Evolutionary conservation across 2,113 vertebrate species (phyloP).

Genomic region (Xiphorhynchus elegans): DNA sequence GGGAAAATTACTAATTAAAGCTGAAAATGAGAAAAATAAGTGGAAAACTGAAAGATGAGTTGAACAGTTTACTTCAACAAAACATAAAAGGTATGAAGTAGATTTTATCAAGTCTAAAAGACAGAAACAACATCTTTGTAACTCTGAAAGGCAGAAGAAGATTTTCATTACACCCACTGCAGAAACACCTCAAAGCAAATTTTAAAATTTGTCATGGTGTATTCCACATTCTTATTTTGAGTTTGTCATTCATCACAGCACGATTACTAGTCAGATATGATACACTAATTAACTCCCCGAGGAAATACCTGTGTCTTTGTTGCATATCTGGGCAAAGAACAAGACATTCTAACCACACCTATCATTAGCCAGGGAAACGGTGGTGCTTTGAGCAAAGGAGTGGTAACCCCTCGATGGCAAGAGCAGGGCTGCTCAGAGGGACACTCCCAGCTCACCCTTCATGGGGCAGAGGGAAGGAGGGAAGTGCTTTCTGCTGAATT

Average conservation of each 20-base stretch:
- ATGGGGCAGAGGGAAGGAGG: not conserved
- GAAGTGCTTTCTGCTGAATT: not conserved
- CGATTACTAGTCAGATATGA: conserved; percentile 44
- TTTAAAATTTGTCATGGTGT: conserved; percentile 28
- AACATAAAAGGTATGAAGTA: not conserved
- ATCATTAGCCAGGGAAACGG: not conserved
- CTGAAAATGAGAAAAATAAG: not conserved
- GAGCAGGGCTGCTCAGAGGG: not conserved
- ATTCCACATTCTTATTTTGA: conserved; percentile 47
- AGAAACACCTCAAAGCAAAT: conserved; percentile 52
- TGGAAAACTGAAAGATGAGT: not conserved
- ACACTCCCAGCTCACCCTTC: not conserved
- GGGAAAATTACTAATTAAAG: conserved; percentile 16
- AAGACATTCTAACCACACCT: conserved; percentile 46
- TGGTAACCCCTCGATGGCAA: not conserved
- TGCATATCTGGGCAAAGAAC: conserved; percentile 49
- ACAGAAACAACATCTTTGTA: not conserved
- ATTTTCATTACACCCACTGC: conserved; percentile 36
- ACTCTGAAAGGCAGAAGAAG: conserved; percentile 22
- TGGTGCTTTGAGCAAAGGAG: not conserved
- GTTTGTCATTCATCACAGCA: conserved; percentile 55
- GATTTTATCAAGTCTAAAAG: conserved; percentile 14
- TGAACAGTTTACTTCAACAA: not conserved
- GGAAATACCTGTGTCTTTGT: conserved; percentile 44
- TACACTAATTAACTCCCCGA: conserved; percentile 52